These are phyloP conservation scores for Microcaecilia unicolor DNA, from an alignment of 2,797 vertebrate species.

Conservation along the genomic window DNA sequence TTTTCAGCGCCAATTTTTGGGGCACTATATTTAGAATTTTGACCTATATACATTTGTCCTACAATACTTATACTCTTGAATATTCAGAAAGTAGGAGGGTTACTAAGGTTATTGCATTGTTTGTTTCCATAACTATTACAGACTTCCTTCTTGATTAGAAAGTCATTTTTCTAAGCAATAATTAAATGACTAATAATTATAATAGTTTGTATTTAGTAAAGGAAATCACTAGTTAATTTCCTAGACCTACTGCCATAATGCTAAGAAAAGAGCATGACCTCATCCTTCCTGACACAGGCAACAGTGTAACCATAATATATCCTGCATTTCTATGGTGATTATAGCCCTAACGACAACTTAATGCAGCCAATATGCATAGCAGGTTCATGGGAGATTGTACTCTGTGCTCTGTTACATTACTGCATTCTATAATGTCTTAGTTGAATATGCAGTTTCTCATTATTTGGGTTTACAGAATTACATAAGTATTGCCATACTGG, in stretches of 20 bases:
- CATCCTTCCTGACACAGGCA: slow-evolving; percentile 1
- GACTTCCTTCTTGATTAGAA: slow-evolving; percentile 26
- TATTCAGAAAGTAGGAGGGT: slow-evolving; percentile 28
- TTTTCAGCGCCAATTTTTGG: too few relatives aligned
- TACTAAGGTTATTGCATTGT: slow-evolving; percentile 26
- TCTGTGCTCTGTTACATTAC: too few relatives aligned
- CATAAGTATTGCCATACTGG: too few relatives aligned
- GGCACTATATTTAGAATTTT: too few relatives aligned
- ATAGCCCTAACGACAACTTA: too few relatives aligned
- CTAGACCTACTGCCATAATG: slow-evolving; percentile 15
- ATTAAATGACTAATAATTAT: slow-evolving; percentile 41
- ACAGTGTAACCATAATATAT: background rate
- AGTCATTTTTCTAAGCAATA: slow-evolving; percentile 36
- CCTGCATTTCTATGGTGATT: too few relatives aligned
- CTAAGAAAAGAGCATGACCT: slow-evolving; percentile 17
- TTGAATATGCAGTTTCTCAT: too few relatives aligned
- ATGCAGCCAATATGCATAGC: too few relatives aligned
- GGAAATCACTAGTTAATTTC: slow-evolving; percentile 36
- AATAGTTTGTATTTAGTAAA: slow-evolving; percentile 24
- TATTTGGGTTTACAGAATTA: too few relatives aligned
- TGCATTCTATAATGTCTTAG: too few relatives aligned
- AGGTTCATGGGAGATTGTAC: too few relatives aligned
- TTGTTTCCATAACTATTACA: slow-evolving; percentile 39
- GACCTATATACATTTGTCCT: slow-evolving; percentile 31
- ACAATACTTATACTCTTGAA: slow-evolving; percentile 14